These are phyloP conservation scores for Anthoscopus minutus DNA, from an alignment of 2,113 vertebrate species.

Conservation along the genomic window DNA sequence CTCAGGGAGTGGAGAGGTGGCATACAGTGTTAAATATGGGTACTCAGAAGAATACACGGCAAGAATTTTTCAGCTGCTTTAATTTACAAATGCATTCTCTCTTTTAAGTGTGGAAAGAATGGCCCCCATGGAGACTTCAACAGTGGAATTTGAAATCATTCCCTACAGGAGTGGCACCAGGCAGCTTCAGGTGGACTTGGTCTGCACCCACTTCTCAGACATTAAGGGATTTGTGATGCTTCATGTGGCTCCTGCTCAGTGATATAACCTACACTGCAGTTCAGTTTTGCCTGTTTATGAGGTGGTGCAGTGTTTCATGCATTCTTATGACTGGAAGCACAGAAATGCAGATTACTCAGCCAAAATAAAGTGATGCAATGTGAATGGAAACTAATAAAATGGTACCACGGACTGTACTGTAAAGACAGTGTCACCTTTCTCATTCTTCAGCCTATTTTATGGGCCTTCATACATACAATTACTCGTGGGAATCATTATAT, in stretches of 20 bases:
- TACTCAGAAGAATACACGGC: neutral
- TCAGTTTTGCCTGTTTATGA: neutral
- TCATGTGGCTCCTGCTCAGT: constrained; percentile 14
- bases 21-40: neutral
- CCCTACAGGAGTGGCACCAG: constrained; percentile 66
- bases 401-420: neutral
- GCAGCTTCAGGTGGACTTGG: constrained; percentile 71
- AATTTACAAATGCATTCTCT: neutral
- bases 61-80: neutral
- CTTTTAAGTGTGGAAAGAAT: constrained; percentile 34
- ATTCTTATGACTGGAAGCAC: neutral
- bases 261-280: neutral
- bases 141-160: constrained; percentile 60
- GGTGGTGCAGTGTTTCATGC: neutral
- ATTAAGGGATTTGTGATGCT: constrained; percentile 51
- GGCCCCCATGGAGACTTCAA: constrained; percentile 53
- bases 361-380: neutral
- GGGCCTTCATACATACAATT: neutral
- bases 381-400: neutral
- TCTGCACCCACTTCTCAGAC: constrained; percentile 47
- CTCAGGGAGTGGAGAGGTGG: neutral
- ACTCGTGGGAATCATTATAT: neutral
- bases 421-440: neutral
- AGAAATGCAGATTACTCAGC: neutral
- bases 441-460: neutral